phyloP scores from a whole-genome alignment of 1,140 invertebrate genomes.

The Dryas iulia region DNA sequence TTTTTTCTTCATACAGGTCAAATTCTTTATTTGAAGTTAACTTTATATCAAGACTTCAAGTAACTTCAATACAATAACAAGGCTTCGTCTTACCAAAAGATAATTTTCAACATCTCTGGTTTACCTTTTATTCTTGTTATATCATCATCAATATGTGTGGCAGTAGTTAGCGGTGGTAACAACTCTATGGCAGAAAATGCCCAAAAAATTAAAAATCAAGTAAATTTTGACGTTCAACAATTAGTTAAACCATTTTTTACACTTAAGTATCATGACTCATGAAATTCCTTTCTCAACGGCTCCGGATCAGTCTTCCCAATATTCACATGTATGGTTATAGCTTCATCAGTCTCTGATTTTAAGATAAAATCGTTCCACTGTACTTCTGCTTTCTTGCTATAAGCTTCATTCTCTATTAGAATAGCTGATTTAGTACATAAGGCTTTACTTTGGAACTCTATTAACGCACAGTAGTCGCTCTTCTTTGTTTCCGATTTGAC shows the following conservation, averaged over 20 bases:
- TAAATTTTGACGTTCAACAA: neutral
- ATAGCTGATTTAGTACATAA: constrained; percentile 70
- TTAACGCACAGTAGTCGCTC: constrained; percentile 68
- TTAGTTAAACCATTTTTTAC: neutral
- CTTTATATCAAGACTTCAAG: neutral
- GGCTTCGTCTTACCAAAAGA: no score
- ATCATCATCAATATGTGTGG: neutral
- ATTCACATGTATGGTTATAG: constrained; percentile 72
- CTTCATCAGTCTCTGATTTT: constrained; percentile 69
- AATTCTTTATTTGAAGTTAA: neutral
- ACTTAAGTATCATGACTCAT: constrained; percentile 40
- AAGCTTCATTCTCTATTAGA: constrained; percentile 68
- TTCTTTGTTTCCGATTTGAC: constrained; percentile 62
- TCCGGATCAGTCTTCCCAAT: constrained; percentile 62
- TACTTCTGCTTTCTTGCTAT: constrained; percentile 72
- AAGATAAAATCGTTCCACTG: constrained; percentile 70
- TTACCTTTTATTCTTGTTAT: neutral
- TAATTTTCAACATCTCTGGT: neutral
- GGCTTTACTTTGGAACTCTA: constrained; percentile 74
- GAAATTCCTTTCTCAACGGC: constrained; percentile 42
- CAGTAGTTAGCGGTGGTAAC: neutral
- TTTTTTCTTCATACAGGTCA: neutral
- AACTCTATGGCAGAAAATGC: neutral
- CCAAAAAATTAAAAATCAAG: neutral
- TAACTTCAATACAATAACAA: neutral